Percentiles rank a stretch among this genome's conserved stretches.
Evolutionary conservation across 1,140 invertebrate genomes (phyloP).

Genomic region (Drosophila mojavensis): DNA sequence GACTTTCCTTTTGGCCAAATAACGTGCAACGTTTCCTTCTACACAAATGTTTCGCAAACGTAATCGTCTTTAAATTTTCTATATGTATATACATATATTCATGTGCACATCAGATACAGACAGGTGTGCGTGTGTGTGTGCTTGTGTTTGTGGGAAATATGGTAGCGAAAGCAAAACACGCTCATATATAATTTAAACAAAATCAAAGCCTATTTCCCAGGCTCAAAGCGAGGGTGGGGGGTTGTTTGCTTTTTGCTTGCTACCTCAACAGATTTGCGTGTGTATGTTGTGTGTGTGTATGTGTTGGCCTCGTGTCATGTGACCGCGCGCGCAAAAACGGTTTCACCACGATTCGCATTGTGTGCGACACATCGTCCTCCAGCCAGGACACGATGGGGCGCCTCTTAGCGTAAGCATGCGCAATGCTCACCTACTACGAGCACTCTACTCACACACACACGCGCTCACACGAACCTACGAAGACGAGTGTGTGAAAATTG

Average conservation of each 20-base stretch:
- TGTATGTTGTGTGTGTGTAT: slow-evolving; percentile 44
- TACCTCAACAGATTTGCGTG: slow-evolving; percentile 73
- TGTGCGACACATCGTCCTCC: slow-evolving; percentile 35
- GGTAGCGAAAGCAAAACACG: not conserved
- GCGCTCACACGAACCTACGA: slow-evolving; percentile 3
- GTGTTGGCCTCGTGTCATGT: slow-evolving; percentile 67
- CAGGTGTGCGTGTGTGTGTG: slow-evolving; percentile 3
- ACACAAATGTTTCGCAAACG: slow-evolving; percentile 36
- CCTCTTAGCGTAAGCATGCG: slow-evolving; percentile 76
- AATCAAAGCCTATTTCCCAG: slow-evolving; percentile 9
- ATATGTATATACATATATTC: slow-evolving; percentile 10
- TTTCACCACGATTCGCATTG: slow-evolving; percentile 37
- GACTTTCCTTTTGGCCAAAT: slow-evolving; percentile 54
- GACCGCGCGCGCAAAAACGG: slow-evolving; percentile 75
- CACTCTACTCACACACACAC: slow-evolving; percentile 33
- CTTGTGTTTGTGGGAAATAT: not conserved
- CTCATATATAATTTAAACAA: slow-evolving; percentile 18
- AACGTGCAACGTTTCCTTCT: slow-evolving; percentile 51
- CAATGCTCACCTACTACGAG: slow-evolving; percentile 62
- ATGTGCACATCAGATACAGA: slow-evolving; percentile 2
- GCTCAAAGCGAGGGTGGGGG: not conserved
- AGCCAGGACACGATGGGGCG: slow-evolving; percentile 53
- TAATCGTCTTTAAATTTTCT: slow-evolving; percentile 27
- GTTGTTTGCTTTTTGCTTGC: slow-evolving; percentile 58
- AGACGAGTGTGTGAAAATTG: not conserved